Percentiles rank a stretch among this genome's conserved stretches.
Conservation (phyloP, 2,113 vertebrate species). For the Cebus imitator region DNA sequence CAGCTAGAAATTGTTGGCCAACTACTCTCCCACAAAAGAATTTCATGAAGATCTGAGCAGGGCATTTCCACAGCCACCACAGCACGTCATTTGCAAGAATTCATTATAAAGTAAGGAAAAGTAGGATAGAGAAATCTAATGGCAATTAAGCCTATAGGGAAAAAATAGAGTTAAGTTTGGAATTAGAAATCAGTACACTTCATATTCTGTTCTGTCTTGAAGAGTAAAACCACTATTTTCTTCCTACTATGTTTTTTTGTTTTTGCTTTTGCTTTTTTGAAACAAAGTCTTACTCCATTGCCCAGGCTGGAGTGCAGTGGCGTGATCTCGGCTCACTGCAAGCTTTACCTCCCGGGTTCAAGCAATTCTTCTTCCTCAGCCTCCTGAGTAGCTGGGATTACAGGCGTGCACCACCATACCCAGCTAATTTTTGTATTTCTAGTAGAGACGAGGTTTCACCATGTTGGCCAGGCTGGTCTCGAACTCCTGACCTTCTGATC, state of each 20-base stretch:
- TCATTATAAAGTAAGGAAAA: neutral
- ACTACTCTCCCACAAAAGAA: neutral
- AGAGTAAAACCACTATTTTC: neutral
- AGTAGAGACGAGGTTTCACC: no score
- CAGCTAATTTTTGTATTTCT: no score
- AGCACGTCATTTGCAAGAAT: neutral
- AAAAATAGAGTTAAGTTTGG: neutral
- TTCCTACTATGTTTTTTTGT: neutral
- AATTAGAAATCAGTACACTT: neutral
- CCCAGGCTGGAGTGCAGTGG: no score
- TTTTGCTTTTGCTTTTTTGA: neutral
- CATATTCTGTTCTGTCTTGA: neutral
- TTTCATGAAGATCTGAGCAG: neutral
- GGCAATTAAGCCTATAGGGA: neutral
- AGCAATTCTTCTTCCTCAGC: no score
- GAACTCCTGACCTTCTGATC: no score
- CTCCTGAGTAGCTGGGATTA: no score
- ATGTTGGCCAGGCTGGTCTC: no score
- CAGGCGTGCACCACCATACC: no score
- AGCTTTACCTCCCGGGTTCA: no score
- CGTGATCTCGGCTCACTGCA: no score
- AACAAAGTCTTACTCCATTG: no score
- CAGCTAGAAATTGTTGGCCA: neutral
- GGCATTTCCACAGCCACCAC: neutral
- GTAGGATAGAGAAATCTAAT: neutral